Evolutionary conservation across 2,797 vertebrate genomes (phyloP), one percentile per base, ranked within the genome.

Genomic region (Anniella stebbinsi): DNA sequence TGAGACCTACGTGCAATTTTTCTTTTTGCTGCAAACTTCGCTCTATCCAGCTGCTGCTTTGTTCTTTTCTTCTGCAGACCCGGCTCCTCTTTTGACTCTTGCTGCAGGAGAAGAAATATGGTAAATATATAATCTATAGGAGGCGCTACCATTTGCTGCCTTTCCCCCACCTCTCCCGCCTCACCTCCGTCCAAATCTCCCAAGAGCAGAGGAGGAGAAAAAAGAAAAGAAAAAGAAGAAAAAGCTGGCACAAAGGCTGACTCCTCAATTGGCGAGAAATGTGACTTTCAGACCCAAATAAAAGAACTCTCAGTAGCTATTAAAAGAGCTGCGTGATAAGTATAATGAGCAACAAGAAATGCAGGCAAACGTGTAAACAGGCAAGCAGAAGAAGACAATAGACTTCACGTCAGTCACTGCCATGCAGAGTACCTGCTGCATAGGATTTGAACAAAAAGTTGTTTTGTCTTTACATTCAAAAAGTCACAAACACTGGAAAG

Each of bases 1-100:
- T 0, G 0, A 97, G 92, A 97, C 97, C 89, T 97, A 98, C 97
- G 97, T 97, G 97, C 93, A 94, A 98, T 97, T 96, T 97, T 97
- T 92, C 97, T 97, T 94, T 96, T 98, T 92, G 96, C 93, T 94
- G 96, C 84, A 94, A 95, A 96, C 89, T 97, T 97, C 2, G 88
- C 86, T 97, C 95, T 96, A 87, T 97, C 97, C 60, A 94, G 94
- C 91, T 96, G 96, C 91, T 96, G 95, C 93, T 96, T 96, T 92
- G 93, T 94, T 96, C 96, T 97, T 93, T 92, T 97, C 95, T 95
- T 97, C 91, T 95, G 96, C 86, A 97, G 93, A 94, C 88, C 94
- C 75, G 92, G 96, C 87, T 97, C 97, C 72, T 97, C 97, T 88
- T 97, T 96, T 82, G 95, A 91, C 88, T 97, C 97, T 96, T 97